Evolutionary conservation across 2,113 vertebrate genomes (phyloP).

Genomic region (Odobenus rosmarus): DNA sequence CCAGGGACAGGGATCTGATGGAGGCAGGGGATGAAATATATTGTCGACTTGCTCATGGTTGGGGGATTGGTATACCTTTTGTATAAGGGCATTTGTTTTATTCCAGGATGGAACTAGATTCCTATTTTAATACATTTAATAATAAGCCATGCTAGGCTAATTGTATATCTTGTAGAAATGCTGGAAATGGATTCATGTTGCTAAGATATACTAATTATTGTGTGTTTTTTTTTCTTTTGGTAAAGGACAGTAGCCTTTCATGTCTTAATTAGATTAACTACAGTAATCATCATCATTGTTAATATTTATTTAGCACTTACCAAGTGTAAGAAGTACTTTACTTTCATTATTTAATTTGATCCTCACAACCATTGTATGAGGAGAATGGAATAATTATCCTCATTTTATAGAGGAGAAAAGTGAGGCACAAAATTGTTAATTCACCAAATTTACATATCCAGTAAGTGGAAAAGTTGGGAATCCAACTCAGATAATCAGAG

Average conservation of each 20-base stretch:
- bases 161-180: neutral
- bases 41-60: neutral
- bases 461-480: neutral
- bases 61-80: neutral
- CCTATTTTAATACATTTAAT: neutral
- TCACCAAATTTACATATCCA: neutral
- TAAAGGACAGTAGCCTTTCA: neutral
- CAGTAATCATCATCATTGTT: neutral
- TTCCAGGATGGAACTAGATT: neutral
- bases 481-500: neutral
- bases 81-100: neutral
- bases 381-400: neutral
- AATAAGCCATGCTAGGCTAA: neutral
- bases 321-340: neutral
- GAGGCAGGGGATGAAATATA: neutral
- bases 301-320: neutral
- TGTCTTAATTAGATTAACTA: neutral
- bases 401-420: neutral
- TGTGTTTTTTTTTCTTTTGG: neutral
- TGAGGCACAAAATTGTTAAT: neutral
- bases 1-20: neutral
- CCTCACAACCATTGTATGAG: neutral
- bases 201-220: neutral
- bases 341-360: slow-evolving; percentile 8
- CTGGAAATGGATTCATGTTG: neutral